A percentile compares a stretch with the other conserved stretches of the same genome.
Evolutionary conservation across 1,140 invertebrate genomes (phyloP).

Genomic region (Drosophila virilis): DNA sequence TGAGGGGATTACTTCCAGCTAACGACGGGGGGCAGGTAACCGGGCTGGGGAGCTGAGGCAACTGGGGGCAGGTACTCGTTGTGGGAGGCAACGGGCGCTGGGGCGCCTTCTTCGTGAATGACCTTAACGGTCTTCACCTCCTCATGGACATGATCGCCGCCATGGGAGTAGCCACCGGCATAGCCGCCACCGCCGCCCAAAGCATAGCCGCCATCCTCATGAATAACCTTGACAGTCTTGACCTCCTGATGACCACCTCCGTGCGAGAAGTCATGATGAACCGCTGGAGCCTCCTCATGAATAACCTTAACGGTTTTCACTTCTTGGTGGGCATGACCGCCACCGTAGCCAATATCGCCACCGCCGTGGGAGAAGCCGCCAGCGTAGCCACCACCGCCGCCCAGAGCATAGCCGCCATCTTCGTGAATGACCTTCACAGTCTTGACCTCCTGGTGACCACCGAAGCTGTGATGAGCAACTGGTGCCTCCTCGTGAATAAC

Average conservation of each 20-base stretch:
- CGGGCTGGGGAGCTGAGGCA: slow-evolving; percentile 45
- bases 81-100: slow-evolving; percentile 38
- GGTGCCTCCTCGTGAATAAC: slow-evolving; percentile 71
- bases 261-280: not conserved
- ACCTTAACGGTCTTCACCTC: slow-evolving; percentile 34
- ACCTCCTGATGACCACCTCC: not conserved
- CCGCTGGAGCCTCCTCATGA: slow-evolving; percentile 53
- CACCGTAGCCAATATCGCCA: slow-evolving; percentile 16
- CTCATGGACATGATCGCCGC: no score
- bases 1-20: slow-evolving; percentile 64
- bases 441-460: slow-evolving; percentile 50
- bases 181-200: no score
- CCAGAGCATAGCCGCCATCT: slow-evolving; percentile 35
- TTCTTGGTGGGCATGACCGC: slow-evolving; percentile 39
- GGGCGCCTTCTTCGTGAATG: slow-evolving; percentile 61
- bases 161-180: no score
- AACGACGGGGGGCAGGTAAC: slow-evolving; percentile 68
- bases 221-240: no score
- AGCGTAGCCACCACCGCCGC: slow-evolving; percentile 28
- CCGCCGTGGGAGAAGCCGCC: slow-evolving; percentile 45
- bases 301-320: slow-evolving; percentile 74
- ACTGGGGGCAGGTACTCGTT: slow-evolving; percentile 56
- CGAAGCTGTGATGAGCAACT: slow-evolving; percentile 15
- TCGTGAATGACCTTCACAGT: slow-evolving; percentile 55
- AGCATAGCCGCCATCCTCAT: no score